These are phyloP conservation scores for Pinctada fucata DNA, from an alignment of 2,888 invertebrate species.

Conservation along the genomic window DNA sequence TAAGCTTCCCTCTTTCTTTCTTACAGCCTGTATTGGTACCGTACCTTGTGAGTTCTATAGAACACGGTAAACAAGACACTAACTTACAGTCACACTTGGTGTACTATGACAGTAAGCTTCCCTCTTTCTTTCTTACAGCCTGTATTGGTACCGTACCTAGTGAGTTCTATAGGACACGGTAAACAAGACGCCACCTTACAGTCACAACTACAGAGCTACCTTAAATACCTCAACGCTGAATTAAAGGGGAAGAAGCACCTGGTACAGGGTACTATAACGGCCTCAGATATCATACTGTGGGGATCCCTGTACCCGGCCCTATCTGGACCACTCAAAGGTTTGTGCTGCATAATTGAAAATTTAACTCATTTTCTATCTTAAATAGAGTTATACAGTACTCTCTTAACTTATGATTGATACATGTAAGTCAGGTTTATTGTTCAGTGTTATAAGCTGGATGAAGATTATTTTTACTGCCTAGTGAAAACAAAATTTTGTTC, in stretches of 20 bases:
- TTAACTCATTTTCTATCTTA: too few relatives aligned
- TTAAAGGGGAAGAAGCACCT: conserved; percentile 56
- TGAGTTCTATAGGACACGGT: conserved; percentile 52
- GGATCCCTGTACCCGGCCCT: conserved; percentile 63
- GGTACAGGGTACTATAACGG: conserved; percentile 55
- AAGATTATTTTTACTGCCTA: too few relatives aligned
- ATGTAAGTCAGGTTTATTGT: too few relatives aligned
- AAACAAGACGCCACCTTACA: conserved; percentile 52
- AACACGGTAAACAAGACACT: conserved; percentile 56
- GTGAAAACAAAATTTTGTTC: too few relatives aligned
- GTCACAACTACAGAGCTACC: conserved; percentile 40
- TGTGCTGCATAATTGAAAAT: not conserved
- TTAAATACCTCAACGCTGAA: conserved; percentile 58
- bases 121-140: conserved; percentile 55
- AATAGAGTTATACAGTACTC: too few relatives aligned
- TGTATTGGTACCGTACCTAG: conserved; percentile 57
- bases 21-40: conserved; percentile 64
- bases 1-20: too few relatives aligned
- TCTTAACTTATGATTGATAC: too few relatives aligned
- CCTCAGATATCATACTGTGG: conserved; percentile 67
- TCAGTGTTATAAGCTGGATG: too few relatives aligned
- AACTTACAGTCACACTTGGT: conserved; percentile 41
- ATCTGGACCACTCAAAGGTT: conserved; percentile 22
- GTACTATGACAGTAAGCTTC: conserved; percentile 11
- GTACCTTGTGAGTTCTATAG: conserved; percentile 51